Conservation (phyloP, 1,140 invertebrate genomes). For the Drosophila navojoa region DNA sequence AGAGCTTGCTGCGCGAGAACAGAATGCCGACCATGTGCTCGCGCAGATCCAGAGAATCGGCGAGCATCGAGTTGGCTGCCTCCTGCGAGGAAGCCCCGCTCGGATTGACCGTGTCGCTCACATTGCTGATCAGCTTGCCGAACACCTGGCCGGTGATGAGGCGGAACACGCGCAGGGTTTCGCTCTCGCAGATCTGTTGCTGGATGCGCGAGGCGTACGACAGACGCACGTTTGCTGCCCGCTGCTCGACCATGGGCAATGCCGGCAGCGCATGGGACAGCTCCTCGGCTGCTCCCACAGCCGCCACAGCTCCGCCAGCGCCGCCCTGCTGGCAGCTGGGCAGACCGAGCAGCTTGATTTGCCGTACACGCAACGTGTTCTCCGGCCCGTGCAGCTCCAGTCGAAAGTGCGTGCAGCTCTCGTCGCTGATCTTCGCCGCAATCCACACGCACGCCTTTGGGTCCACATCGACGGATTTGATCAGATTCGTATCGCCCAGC, state of each 20-base stretch:
- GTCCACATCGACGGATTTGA: conserved; percentile 93
- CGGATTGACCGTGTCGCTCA: conserved; percentile 83
- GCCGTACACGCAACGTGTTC: conserved; percentile 93
- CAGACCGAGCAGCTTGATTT: conserved; percentile 86
- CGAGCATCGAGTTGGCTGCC: conserved; percentile 62
- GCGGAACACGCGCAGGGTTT: conserved; percentile 97
- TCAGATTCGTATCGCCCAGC: conserved; percentile 91
- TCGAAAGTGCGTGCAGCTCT: conserved; percentile 85
- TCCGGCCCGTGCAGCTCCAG: conserved; percentile 96
- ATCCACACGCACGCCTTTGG: conserved; percentile 92
- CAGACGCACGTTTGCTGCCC: conserved; percentile 55
- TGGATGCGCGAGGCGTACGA: conserved; percentile 87
- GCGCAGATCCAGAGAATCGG: conserved; percentile 88
- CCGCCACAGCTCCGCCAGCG: neutral
- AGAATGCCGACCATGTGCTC: conserved; percentile 99
- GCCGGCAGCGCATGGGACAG: conserved; percentile 47
- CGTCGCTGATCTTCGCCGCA: conserved; percentile 89
- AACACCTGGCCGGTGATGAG: conserved; percentile 95
- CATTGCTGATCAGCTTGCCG: conserved; percentile 90
- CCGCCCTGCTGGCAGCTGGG: conserved; percentile 41
- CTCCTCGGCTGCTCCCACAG: neutral
- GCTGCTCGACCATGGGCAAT: conserved; percentile 18
- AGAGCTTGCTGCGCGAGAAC: conserved; percentile 96
- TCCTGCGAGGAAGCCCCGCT: conserved; percentile 38
- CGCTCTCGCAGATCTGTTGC: conserved; percentile 94